Evolutionary conservation across 2,888 invertebrate species (phyloP).

Genomic region (Crematogaster levior): DNA sequence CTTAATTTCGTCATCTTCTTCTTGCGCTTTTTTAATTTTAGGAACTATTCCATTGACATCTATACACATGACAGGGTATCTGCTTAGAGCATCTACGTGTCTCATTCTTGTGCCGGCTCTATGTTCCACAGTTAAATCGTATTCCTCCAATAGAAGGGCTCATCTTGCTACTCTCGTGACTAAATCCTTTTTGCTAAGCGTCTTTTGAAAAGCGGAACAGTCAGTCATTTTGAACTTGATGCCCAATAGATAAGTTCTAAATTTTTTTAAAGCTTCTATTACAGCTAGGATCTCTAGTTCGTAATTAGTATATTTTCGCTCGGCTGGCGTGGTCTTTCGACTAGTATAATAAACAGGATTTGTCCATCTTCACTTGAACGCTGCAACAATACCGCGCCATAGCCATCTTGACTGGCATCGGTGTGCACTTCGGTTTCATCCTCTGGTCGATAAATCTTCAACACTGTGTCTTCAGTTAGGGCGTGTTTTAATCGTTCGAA

Average conservation of each 20-base stretch:
- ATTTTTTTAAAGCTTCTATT: not conserved
- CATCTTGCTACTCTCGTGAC: not conserved
- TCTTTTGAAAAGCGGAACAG: not conserved
- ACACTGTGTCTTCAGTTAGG: not conserved
- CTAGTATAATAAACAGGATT: not conserved
- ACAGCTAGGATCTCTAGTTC: not conserved
- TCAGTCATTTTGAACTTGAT: not conserved
- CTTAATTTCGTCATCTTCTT: not conserved
- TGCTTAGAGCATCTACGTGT: not conserved
- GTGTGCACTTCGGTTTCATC: not conserved
- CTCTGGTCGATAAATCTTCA: not conserved
- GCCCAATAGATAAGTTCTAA: not conserved
- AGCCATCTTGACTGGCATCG: not conserved
- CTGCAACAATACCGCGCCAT: not conserved
- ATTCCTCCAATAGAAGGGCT: not conserved
- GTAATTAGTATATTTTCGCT: not conserved
- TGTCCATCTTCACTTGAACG: not conserved
- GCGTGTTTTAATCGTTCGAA: not conserved
- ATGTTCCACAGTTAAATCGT: not conserved
- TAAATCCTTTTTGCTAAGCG: not conserved
- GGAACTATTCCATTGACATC: not conserved
- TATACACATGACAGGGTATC: no score
- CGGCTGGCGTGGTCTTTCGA: not conserved
- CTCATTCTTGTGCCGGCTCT: not conserved
- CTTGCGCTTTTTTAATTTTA: not conserved